Evolutionary conservation across 2,888 invertebrate genomes (phyloP), one percentile per base, ranked within the genome.

Genomic region (Diarsia rubi): DNA sequence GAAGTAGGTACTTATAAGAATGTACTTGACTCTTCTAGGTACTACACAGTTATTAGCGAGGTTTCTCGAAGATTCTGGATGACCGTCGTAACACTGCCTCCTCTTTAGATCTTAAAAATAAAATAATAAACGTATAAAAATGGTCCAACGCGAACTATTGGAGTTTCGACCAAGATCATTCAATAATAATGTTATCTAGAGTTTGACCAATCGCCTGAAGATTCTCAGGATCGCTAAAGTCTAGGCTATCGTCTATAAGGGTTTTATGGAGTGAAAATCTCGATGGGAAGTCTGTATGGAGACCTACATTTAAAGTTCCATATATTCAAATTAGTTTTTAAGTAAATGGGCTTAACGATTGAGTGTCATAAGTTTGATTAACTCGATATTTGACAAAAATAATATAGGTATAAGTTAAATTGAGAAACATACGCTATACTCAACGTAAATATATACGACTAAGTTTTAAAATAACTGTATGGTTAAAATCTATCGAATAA

Each of bases 311-410:
- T 24, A 8, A 65, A 69, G 24, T n/a, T 47, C 4, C 3, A 24
- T n/a, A 19, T 5, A 47, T 45, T 31, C 9, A 19, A 47, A 19
- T 37, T 37, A 6, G 11, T 65, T 62, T 37, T 65, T 37, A 37
- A 21, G 37, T 64, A 47, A 69, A 42, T 66, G 2, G 37, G 8
- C 37, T 12, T 37, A 42, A 65, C 21, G 24, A 21, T 42, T 3
- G 24, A 31, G 31, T 31, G 52, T 19, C 19, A n/a, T 67, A 12
- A 66, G 27, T 19, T 45, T 8, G 4, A 24, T 19, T n/a, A 72
- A 21, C 1, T 57, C 8, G 19, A 12, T 62, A 45, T 74, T 63
- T 72, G 72, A n/a, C 31, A 52, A 72, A 52, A 52, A 71, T 16
- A 0, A 11, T 49, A n/a, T 8, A 47, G 37, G 27, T 71, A 44